Conservation (phyloP, 2,113 vertebrate genomes). For the Ceyx cyanopectus region DNA sequence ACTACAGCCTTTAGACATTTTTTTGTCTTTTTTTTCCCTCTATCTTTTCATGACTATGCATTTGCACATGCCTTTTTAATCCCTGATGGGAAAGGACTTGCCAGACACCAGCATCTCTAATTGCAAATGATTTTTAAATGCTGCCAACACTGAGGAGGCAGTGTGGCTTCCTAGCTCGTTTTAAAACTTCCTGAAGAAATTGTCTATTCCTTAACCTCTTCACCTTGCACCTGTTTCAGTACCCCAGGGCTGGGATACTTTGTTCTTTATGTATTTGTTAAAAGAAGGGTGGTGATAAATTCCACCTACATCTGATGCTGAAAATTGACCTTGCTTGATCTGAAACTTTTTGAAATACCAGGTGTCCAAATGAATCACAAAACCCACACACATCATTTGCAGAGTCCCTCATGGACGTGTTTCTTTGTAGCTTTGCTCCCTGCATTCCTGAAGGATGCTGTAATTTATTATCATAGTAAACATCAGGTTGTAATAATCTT, state of each 20-base stretch:
- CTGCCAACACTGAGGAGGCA: not conserved
- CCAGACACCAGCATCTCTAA: not conserved
- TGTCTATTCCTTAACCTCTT: not conserved
- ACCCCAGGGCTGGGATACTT: not conserved
- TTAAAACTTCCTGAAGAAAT: not conserved
- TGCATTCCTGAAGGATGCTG: not conserved
- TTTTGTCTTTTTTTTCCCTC: not conserved
- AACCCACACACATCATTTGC: not conserved
- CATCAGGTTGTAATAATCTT: conserved; percentile 22
- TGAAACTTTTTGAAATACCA: conserved; percentile 3
- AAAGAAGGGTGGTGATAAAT: conserved; percentile 33
- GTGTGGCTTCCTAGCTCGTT: not conserved
- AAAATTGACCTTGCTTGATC: conserved; percentile 9
- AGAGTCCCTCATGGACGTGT: not conserved
- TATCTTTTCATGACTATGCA: not conserved
- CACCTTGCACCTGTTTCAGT: not conserved
- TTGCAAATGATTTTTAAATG: conserved; percentile 20
- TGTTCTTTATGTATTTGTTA: conserved; percentile 28
- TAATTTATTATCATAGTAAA: conserved; percentile 34
- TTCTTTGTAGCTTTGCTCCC: not conserved
- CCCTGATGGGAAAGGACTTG: not conserved
- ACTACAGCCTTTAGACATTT: not conserved
- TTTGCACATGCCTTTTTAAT: conserved; percentile 34
- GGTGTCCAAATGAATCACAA: conserved; percentile 5
- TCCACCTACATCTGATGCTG: not conserved